Conservation (phyloP, 2,888 invertebrate species). For the Empis livida region DNA sequence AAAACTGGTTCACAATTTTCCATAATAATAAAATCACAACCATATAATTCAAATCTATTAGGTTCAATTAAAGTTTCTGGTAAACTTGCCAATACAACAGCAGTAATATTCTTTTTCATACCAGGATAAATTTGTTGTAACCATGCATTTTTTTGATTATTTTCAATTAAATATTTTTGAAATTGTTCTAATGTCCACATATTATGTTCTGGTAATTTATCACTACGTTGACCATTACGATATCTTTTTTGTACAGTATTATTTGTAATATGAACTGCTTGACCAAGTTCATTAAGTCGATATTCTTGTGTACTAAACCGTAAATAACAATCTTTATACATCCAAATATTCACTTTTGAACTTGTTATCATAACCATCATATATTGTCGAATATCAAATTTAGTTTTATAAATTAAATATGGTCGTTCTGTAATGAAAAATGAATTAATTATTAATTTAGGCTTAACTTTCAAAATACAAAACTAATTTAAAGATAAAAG, state of each 20-base stretch:
- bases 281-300: conserved; percentile 62
- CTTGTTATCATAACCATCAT: conserved; percentile 59
- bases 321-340: conserved; percentile 73
- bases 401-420: conserved; percentile 66
- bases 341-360: conserved; percentile 69
- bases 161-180: conserved; percentile 44
- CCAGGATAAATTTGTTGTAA: conserved; percentile 65
- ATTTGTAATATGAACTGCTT: conserved; percentile 77
- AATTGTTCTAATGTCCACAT: conserved; percentile 76
- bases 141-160: conserved; percentile 39
- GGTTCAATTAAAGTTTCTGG: conserved; percentile 52
- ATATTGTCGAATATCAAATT: conserved; percentile 87
- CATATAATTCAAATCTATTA: conserved; percentile 79
- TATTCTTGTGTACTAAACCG: conserved; percentile 78
- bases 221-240: neutral
- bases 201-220: conserved; percentile 55
- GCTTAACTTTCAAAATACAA: no score
- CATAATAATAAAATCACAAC: conserved; percentile 84
- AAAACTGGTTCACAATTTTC: conserved; percentile 77
- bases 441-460: no score
- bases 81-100: conserved; percentile 66
- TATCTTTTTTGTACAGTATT: conserved; percentile 72
- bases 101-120: conserved; percentile 69
- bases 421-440: conserved; percentile 51
- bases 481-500: no score